A percentile compares a stretch with the other conserved stretches of the same genome.
These are phyloP conservation scores for Brachionus asplanchnoidis DNA, from an alignment of 1,140 invertebrate species.

Conservation along the genomic window DNA sequence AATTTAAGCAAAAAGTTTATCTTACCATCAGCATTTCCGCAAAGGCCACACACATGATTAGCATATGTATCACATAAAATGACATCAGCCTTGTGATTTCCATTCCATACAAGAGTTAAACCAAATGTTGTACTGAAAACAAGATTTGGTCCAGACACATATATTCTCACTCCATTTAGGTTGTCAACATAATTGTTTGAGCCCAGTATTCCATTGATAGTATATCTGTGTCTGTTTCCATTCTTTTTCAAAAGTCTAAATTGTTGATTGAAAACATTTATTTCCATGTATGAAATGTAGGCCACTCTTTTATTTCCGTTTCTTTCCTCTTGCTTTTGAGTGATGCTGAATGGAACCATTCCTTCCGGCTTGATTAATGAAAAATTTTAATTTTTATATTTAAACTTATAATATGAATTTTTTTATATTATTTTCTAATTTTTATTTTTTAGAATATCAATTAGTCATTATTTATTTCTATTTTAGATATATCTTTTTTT, in stretches of 20 bases:
- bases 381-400: too few relatives aligned
- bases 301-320: neutral
- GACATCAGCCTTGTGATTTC: constrained; percentile 3
- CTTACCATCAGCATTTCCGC: constrained; percentile 35
- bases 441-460: too few relatives aligned
- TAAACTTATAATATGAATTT: too few relatives aligned
- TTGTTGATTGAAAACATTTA: neutral
- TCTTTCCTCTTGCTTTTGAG: constrained; percentile 36
- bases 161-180: neutral
- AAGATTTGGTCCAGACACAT: neutral
- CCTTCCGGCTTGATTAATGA: neutral
- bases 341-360: constrained; percentile 16
- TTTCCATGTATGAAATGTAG: constrained; percentile 12
- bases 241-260: constrained; percentile 7
- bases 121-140: constrained; percentile 35
- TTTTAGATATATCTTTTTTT: too few relatives aligned
- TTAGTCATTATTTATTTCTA: too few relatives aligned
- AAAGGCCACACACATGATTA: constrained; percentile 29
- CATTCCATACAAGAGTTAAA: constrained; percentile 16
- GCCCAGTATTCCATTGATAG: neutral
- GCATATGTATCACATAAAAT: constrained; percentile 9
- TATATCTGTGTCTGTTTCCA: neutral
- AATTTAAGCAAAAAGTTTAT: neutral
- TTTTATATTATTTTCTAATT: too few relatives aligned
- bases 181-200: neutral